Percentiles rank a stretch among this genome's conserved stretches.
phyloP scores from a whole-genome alignment of 2,113 vertebrate species.

The Crotalus viridis region DNA sequence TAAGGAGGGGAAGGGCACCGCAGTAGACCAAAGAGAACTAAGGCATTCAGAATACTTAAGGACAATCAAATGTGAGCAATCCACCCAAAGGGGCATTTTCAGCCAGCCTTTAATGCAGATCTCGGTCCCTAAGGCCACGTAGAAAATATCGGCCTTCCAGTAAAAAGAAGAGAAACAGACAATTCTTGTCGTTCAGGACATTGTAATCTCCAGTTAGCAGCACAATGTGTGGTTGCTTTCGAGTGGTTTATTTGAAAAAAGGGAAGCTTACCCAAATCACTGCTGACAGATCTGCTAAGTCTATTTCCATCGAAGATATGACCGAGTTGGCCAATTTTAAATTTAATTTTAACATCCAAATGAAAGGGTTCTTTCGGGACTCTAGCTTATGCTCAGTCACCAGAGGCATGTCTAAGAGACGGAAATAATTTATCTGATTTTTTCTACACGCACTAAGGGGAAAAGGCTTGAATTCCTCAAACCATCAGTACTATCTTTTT shows the following conservation, averaged over 20 bases:
- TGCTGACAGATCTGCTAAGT: background rate
- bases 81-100: background rate
- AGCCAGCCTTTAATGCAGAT: background rate
- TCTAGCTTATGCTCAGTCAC: background rate
- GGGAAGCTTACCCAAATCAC: background rate
- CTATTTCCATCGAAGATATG: background rate
- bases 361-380: background rate
- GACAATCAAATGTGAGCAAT: background rate
- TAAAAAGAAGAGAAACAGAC: background rate
- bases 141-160: background rate
- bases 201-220: slow-evolving; percentile 3
- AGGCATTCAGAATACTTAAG: background rate
- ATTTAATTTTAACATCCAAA: slow-evolving; percentile 17
- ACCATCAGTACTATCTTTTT: background rate
- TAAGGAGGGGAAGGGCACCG: background rate
- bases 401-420: background rate
- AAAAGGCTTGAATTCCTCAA: background rate
- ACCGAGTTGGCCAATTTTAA: background rate
- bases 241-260: background rate
- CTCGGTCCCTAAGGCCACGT: background rate
- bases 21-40: background rate
- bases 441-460: background rate
- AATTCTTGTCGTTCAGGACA: background rate
- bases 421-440: background rate
- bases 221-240: background rate